Evolutionary conservation across 2,797 vertebrate genomes (phyloP), one percentile per base, ranked within the genome.

Genomic region (Galaxias olidus): DNA sequence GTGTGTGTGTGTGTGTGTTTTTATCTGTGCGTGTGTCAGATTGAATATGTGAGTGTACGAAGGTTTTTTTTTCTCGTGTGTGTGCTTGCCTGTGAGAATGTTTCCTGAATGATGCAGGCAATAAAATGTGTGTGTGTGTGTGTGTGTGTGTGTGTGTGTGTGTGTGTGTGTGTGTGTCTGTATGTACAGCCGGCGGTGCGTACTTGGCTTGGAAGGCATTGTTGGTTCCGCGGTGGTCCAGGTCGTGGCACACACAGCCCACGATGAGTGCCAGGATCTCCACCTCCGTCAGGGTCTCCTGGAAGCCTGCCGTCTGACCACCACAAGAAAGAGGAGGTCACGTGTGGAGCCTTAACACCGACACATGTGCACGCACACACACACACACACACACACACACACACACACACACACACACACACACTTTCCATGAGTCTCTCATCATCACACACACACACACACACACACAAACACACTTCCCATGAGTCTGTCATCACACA

Each of bases 171-270:
- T 68, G 30, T n/a, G 51, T 61, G 51, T 19, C 15, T 15, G 7
- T 47, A 20, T 50, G 9, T 11, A 42, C 46, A 49, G 40, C n/a
- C 9, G 10, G 30, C n/a, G 52, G 54, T 56, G 91, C 96, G 92
- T 92, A 99, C 98, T 99, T 99, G 77, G 95, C 97, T 90, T 99
- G 98, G 86, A 99, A 99, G 80, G 98, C 98, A 66, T 99, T 99
- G 92, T 99, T 99, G 86, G 98, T 99, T 87, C 97, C 98, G 83
- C 97, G 93, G 94, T 99, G 98, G 92, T 99, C 98, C 76, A 99
- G 91, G 92, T 99, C 98, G 0, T 99, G 98, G 92, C 98, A 99
- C 70, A 99, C 92, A 82, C 98, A 99, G 73, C 98, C 98, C 69
- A 99, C 98, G 72, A 98, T 95, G 71, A 98, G 94, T 0, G 97